These are phyloP conservation scores for Limnephilus marmoratus DNA, from an alignment of 2,888 invertebrate genomes.

Conservation along the genomic window DNA sequence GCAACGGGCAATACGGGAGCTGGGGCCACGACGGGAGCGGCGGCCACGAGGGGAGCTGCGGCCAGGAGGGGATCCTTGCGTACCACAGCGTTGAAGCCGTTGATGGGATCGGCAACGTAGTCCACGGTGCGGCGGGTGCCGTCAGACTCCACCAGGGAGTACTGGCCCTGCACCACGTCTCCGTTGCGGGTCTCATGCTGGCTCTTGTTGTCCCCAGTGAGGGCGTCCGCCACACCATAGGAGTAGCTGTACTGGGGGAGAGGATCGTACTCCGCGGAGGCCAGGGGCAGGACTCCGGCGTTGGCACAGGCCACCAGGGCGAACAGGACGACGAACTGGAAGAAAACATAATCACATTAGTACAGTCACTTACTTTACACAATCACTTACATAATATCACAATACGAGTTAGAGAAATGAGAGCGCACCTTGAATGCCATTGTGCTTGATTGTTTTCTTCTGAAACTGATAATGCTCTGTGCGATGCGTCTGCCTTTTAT, in stretches of 20 bases:
- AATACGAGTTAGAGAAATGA: too few species aligned
- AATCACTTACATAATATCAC: background rate
- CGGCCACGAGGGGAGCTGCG: conserved; percentile 58
- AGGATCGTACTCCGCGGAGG: conserved; percentile 69
- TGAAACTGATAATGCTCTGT: too few species aligned
- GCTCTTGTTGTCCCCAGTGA: conserved; percentile 78
- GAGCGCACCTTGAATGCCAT: conserved; percentile 65
- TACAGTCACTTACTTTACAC: background rate
- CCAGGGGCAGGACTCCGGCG: conserved; percentile 69
- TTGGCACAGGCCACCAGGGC: conserved; percentile 71
- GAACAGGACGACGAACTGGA: conserved; percentile 72
- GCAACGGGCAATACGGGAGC: conserved; percentile 46
- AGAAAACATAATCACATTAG: conserved; percentile 51
- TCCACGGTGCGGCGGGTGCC: conserved; percentile 77
- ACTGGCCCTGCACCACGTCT: conserved; percentile 75
- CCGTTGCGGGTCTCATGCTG: conserved; percentile 76
- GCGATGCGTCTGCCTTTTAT: background rate
- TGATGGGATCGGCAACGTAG: conserved; percentile 76
- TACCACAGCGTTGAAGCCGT: conserved; percentile 76
- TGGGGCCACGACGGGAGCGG: conserved; percentile 50
- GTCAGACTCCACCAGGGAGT: conserved; percentile 77
- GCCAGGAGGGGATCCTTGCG: conserved; percentile 68
- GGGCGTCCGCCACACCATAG: conserved; percentile 77
- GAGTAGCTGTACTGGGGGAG: conserved; percentile 67
- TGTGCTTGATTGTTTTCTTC: conserved; percentile 42